phyloP scores from a whole-genome alignment of 1,140 invertebrate species.

The Bemisia tabaci region DNA sequence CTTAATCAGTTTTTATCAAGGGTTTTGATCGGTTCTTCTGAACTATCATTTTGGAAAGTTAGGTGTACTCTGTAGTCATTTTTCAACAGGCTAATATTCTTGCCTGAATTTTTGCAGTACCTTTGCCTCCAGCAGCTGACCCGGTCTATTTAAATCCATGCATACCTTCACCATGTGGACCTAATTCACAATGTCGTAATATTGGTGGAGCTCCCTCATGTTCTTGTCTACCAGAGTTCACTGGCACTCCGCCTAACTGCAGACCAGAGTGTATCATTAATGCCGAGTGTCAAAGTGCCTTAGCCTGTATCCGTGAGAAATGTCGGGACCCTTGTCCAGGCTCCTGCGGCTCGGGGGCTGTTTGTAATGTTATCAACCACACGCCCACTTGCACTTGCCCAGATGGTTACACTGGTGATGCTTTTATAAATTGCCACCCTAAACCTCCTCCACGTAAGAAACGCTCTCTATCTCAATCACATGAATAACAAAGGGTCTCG shows the following conservation, averaged over 20 bases:
- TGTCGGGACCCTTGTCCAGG: slow-evolving; percentile 56
- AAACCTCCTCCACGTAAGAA: slow-evolving; percentile 30
- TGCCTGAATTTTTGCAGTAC: slow-evolving; percentile 3
- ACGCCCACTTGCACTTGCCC: slow-evolving; percentile 39
- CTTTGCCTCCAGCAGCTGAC: slow-evolving; percentile 27
- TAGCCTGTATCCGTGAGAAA: slow-evolving; percentile 54
- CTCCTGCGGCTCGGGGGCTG: slow-evolving; percentile 49
- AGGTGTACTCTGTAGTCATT: too few relatives aligned
- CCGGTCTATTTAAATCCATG: slow-evolving; percentile 39
- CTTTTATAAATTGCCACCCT: slow-evolving; percentile 38
- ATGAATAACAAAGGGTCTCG: background rate
- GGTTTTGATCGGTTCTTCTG: too few relatives aligned
- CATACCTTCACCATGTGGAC: slow-evolving; percentile 48
- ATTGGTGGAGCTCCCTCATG: slow-evolving; percentile 37
- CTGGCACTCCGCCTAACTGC: slow-evolving; percentile 52
- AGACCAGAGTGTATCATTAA: slow-evolving; percentile 54
- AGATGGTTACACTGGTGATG: slow-evolving; percentile 40
- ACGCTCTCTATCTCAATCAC: slow-evolving; percentile 16
- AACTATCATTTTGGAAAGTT: too few relatives aligned
- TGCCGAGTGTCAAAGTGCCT: slow-evolving; percentile 50
- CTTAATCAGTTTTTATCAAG: too few relatives aligned
- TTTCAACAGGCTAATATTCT: too few relatives aligned
- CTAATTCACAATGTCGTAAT: slow-evolving; percentile 39
- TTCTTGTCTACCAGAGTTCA: slow-evolving; percentile 38
- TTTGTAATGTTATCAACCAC: slow-evolving; percentile 41